Evolutionary conservation across 1,140 invertebrate species (phyloP), one percentile per base, ranked within the genome.

Genomic region (Brachystomella parvula): DNA sequence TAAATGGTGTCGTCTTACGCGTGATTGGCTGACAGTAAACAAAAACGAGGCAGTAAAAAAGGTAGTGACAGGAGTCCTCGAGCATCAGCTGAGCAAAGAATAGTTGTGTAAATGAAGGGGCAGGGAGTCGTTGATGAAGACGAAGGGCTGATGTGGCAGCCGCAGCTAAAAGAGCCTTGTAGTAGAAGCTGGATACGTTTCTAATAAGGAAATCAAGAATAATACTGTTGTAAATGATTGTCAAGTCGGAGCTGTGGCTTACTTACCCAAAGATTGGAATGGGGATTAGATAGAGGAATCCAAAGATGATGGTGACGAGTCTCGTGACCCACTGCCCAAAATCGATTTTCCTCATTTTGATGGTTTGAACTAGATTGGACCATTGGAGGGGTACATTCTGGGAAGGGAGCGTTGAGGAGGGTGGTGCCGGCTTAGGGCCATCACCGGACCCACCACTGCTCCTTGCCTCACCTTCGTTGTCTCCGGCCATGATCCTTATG

Each of bases 41-140:
- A 77, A 98, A 98, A 73, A 97, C 92, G 57, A 96, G 78, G 15
- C 92, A 92, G 78, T 90, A 99, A 77, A 97, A 86, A 61, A 98
- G 81, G 77, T 99, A 98, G 78, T 99, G 96, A 72, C 90, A 94
- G 65, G 92, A 95, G 80, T 98, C 96, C 79, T 98, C 96, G 47
- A 86, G 74, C 68, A 96, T 81, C 64, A 98, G 77, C 6, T 82
- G 78, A 15, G 83, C 81, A 32, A 96, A 78, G 77, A 94, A 97
- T 76, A 92, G 86, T 67, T 88, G 80, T 61, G 82, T 89, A 32
- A 96, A 81, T 60, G 87, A 83, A 66, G 96, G 87, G 59, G 82
- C 79, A 24, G 92, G 91, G 59, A 98, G 79, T 66, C 95, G 83
- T 78, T 98, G 95, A 79, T 98, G 94, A 63, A 99, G 81, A 62